These are phyloP conservation scores for Axea sp. DNA, from an alignment of 2,888 invertebrate species.

Conservation along the genomic window DNA sequence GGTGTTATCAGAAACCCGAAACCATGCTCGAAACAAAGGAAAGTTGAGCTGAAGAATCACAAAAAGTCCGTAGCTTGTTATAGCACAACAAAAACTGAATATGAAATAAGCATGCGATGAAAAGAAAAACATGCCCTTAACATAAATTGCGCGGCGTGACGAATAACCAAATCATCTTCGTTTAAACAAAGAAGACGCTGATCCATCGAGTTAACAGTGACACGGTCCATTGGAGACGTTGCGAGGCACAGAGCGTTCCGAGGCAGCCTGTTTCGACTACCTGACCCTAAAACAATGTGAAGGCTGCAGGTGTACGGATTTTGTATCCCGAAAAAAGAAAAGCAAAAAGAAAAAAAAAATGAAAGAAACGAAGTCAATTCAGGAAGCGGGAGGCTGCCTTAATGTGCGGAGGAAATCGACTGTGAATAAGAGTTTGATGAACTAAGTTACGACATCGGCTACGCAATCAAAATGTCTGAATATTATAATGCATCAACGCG, in stretches of 20 bases:
- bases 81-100: slow-evolving; percentile 22
- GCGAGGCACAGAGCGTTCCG: slow-evolving; percentile 47
- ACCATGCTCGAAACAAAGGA: slow-evolving; percentile 10
- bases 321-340: slow-evolving; percentile 29
- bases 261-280: slow-evolving; percentile 36
- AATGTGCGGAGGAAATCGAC: slow-evolving; percentile 28
- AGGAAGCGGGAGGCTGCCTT: slow-evolving; percentile 43
- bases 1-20: not conserved
- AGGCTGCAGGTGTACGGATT: slow-evolving; percentile 48
- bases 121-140: slow-evolving; percentile 4
- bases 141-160: slow-evolving; percentile 27
- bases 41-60: slow-evolving; percentile 1
- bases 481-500: slow-evolving; percentile 23
- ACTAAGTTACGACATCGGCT: slow-evolving; percentile 40
- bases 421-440: slow-evolving; percentile 53
- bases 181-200: slow-evolving; percentile 41
- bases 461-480: slow-evolving; percentile 1
- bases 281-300: slow-evolving; percentile 56
- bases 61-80: slow-evolving; percentile 21
- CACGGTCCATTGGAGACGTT: slow-evolving; percentile 50
- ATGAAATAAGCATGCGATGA: slow-evolving; percentile 2
- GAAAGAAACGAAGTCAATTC: slow-evolving; percentile 18
- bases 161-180: slow-evolving; percentile 36
- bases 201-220: slow-evolving; percentile 41
- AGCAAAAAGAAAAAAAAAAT: slow-evolving; percentile 2